Conservation (phyloP, 2,888 invertebrate species). For the Tyria jacobaeae region DNA sequence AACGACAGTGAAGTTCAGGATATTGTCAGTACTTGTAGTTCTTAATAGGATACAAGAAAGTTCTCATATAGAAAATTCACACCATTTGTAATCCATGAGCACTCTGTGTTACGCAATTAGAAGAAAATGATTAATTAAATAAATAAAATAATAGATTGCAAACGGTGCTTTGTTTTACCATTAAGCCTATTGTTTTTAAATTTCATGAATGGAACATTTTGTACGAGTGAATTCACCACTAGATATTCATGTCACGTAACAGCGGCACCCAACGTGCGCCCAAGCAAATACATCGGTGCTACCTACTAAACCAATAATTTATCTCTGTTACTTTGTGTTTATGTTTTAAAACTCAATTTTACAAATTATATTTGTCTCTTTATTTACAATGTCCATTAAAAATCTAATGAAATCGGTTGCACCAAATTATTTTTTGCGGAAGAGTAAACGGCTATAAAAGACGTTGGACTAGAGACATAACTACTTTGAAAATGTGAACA, state of each 20-base stretch:
- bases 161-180: constrained; percentile 23
- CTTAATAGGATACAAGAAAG: no score
- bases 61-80: no score
- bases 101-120: background rate
- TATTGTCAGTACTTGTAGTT: background rate
- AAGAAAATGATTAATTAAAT: constrained; percentile 1
- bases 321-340: constrained; percentile 33
- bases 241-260: constrained; percentile 56
- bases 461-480: no score
- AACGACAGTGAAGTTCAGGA: background rate
- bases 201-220: constrained; percentile 31
- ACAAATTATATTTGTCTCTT: background rate
- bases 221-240: constrained; percentile 38
- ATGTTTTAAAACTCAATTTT: constrained; percentile 15
- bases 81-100: background rate
- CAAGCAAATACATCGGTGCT: constrained; percentile 53
- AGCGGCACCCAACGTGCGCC: constrained; percentile 52
- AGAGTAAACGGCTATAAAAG: background rate
- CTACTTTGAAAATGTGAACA: no score
- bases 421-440: no score
- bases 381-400: no score
- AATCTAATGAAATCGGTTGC: no score
- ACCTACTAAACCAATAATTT: constrained; percentile 53
- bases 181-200: constrained; percentile 24
- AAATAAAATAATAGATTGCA: constrained; percentile 11